These are phyloP conservation scores for Clangula hyemalis DNA, from an alignment of 2,797 vertebrate species.

Conservation along the genomic window DNA sequence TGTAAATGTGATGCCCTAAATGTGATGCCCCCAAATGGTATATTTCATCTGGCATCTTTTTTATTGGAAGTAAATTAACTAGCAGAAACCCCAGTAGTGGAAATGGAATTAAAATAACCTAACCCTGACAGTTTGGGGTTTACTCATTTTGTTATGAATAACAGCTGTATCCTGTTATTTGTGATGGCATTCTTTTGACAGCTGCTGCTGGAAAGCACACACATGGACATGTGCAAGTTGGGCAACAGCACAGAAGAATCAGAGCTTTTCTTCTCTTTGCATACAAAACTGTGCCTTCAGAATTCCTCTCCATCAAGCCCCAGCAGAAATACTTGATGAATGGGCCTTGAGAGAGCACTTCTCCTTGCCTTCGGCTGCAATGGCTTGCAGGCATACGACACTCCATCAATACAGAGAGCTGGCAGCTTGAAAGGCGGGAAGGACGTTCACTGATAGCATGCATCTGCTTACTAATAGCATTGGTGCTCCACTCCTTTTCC, in stretches of 20 bases:
- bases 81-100: not conserved
- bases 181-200: not conserved
- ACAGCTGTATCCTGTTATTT: slow-evolving; percentile 69
- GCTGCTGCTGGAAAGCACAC: slow-evolving; percentile 3
- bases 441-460: slow-evolving; percentile 63
- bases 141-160: slow-evolving; percentile 25
- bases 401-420: slow-evolving; percentile 80
- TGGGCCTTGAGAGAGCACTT: slow-evolving; percentile 72
- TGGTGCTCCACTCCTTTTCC: slow-evolving; percentile 56
- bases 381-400: slow-evolving; percentile 69
- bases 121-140: not conserved
- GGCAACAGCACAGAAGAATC: not conserved
- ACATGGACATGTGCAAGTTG: not conserved
- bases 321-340: slow-evolving; percentile 72
- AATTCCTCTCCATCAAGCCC: slow-evolving; percentile 68
- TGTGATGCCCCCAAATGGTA: not conserved
- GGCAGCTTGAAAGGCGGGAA: slow-evolving; percentile 79
- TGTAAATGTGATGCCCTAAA: not conserved
- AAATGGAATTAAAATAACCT: slow-evolving; percentile 30
- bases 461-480: slow-evolving; percentile 80
- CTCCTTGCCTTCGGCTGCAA: slow-evolving; percentile 69
- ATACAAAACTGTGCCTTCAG: slow-evolving; percentile 56
- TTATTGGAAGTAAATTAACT: slow-evolving; percentile 30
- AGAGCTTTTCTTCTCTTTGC: slow-evolving; percentile 9
- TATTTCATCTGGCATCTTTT: slow-evolving; percentile 12